Conservation (phyloP, 2,797 vertebrate species). For the Falco concolor region DNA sequence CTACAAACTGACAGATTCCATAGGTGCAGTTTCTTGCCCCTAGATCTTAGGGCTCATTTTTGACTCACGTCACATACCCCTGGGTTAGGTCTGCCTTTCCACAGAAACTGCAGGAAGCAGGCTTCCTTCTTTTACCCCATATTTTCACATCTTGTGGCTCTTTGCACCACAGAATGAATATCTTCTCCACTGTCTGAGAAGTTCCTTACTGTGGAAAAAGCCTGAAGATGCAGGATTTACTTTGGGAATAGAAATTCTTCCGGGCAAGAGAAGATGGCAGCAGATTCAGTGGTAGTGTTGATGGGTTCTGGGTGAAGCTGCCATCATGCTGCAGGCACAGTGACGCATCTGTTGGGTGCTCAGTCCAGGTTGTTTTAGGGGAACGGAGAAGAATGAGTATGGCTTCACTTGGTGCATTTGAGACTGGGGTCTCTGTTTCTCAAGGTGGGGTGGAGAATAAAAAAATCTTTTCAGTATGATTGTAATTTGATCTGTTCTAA, state of each 20-base stretch:
- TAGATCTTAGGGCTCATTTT: not conserved
- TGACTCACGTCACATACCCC: accelerated
- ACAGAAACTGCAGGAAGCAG: not conserved
- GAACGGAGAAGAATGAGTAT: not conserved
- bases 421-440: not conserved
- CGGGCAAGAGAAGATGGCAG: not conserved
- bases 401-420: not conserved
- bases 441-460: not conserved
- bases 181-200: not conserved
- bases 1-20: not conserved
- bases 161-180: not conserved
- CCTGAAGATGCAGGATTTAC: not conserved
- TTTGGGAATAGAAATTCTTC: not conserved
- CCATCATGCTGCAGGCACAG: not conserved
- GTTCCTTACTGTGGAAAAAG: not conserved
- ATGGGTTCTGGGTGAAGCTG: not conserved
- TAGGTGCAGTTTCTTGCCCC: not conserved
- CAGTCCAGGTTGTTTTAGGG: not conserved
- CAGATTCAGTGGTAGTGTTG: not conserved
- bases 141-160: not conserved
- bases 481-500: not conserved
- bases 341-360: not conserved
- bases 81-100: not conserved
- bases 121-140: not conserved
- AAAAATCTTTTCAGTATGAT: not conserved